Conservation (phyloP, 2,113 vertebrate genomes). For the Pelobates fuscus region DNA sequence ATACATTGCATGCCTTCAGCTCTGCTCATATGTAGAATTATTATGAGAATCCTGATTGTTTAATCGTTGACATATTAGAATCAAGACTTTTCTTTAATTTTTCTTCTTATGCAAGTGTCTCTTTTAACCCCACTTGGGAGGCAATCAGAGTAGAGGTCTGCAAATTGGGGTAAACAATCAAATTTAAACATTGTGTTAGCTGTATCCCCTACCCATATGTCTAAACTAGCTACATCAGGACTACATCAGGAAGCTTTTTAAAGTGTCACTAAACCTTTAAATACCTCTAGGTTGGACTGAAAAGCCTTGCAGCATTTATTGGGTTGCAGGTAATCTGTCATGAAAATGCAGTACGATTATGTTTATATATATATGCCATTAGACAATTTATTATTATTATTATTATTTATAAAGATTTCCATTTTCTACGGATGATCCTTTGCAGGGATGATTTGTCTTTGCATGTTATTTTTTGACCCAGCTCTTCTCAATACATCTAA, state of each 20-base stretch:
- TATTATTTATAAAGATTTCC: no score
- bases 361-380: no score
- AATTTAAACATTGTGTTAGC: background rate
- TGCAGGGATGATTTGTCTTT: no score
- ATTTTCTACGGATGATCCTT: no score
- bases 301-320: no score
- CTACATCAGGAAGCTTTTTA: background rate
- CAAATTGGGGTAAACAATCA: background rate
- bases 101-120: background rate
- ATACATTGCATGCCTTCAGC: slow-evolving; percentile 3
- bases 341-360: no score
- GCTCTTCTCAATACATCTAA: no score
- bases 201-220: background rate
- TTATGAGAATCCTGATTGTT: background rate
- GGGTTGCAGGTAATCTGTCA: no score
- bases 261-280: no score
- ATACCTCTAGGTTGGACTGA: no score
- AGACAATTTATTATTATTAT: no score
- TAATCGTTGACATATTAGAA: background rate
- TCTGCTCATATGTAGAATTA: background rate
- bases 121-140: slow-evolving; percentile 11
- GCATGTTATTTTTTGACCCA: no score
- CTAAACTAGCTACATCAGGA: background rate
- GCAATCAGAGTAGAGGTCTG: background rate
- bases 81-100: background rate